Evolutionary conservation across 2,888 invertebrate species (phyloP), one percentile per base, ranked within the genome.

Genomic region (Thalpophila matura): DNA sequence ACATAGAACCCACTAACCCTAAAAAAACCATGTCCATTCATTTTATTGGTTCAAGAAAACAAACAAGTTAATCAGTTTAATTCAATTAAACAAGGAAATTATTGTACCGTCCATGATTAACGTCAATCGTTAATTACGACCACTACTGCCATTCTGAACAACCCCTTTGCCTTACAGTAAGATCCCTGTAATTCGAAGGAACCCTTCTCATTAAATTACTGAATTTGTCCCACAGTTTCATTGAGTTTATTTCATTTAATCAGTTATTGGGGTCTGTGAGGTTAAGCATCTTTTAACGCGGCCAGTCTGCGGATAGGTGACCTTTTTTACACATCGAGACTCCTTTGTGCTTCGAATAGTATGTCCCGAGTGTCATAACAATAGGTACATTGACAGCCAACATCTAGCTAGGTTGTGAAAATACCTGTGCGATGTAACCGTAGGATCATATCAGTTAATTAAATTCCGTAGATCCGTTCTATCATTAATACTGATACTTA

Each of bases 121-220:
- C 58, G 46, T 26, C 33, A 53, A 61, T 66, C 74, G 63, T 79
- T 78, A 74, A 79, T 77, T 81, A 75, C 63, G 29, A 59, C 26
- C 35, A 74, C 77, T 75, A 72, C 76, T 72, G 67, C 74, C 70
- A 64, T 67, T 62, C 16, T 35, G 47, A 53, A 61, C 46, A 63
- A 68, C 63, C 27, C 31, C 16, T 49, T 40, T 29, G 18, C 7
- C 40, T 31, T 43, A 50, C 27, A 35, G 26, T 49, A 47, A 56
- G 61, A 40, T 37, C 14, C 6, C 12, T 53, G 27, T 31, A 18
- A 43, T 63, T 38, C 31, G 18, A 54, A 16, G 42, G 31, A 12
- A 49, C 33, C 27, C 35, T 22, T 35, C 49, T 22, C 12, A 10
- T 16, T 20, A 9, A 22, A 51, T 16, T 47, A 59, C 35, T 10